phyloP scores from a whole-genome alignment of 2,113 vertebrate species.

The Tautogolabrus adspersus region DNA sequence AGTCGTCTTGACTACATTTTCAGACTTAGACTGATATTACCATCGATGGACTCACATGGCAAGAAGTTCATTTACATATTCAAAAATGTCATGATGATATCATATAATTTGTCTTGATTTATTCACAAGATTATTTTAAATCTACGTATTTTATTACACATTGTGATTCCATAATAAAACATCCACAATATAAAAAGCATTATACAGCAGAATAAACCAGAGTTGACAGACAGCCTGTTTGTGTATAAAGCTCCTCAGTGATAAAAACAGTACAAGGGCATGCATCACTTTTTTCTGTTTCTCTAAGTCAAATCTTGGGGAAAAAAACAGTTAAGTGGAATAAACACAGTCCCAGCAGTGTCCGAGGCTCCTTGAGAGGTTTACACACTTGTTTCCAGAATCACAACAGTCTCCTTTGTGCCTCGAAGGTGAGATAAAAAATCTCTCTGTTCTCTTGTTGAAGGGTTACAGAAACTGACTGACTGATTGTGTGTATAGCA shows the following conservation, averaged over 20 bases:
- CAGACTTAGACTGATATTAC: neutral
- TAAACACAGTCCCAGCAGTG: neutral
- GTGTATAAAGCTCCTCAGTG: conserved; percentile 15
- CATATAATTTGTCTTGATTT: neutral
- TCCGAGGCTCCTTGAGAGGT: neutral
- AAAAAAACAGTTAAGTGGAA: conserved; percentile 6
- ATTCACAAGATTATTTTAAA: neutral
- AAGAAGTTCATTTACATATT: neutral
- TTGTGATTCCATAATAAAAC: conserved; percentile 2
- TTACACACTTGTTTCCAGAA: too few relatives aligned
- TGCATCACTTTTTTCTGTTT: neutral
- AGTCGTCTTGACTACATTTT: too few relatives aligned
- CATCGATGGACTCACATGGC: neutral
- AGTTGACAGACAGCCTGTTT: neutral
- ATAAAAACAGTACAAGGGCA: neutral
- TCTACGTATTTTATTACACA: conserved; percentile 3
- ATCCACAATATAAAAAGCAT: conserved; percentile 12
- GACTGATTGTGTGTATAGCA: conserved; percentile 34
- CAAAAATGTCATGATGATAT: too few relatives aligned
- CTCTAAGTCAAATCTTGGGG: conserved; percentile 7
- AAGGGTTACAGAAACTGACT: conserved; percentile 7
- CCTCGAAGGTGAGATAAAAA: conserved; percentile 21
- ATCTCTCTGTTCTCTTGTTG: neutral
- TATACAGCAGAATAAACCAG: neutral
- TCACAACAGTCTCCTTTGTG: neutral